phyloP scores from a whole-genome alignment of 2,888 invertebrate genomes.

The Schrankia costaestrigalis region DNA sequence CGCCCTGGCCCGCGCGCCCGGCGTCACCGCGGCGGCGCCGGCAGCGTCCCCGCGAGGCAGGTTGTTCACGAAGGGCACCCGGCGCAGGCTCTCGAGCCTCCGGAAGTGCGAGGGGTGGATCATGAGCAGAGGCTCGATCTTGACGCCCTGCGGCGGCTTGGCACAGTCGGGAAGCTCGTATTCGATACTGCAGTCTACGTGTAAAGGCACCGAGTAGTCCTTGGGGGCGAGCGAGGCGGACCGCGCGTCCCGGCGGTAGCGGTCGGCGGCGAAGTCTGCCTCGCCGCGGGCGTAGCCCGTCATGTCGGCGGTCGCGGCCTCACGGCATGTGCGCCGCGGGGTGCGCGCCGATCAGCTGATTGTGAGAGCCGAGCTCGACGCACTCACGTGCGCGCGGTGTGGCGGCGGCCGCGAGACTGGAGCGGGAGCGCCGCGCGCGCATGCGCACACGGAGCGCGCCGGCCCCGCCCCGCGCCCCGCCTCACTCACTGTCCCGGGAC shows the following conservation, averaged over 20 bases:
- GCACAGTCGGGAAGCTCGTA: conserved; percentile 94
- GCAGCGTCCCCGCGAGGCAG: conserved; percentile 82
- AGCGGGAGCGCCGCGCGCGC: conserved; percentile 45
- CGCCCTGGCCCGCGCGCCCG: conserved; percentile 37
- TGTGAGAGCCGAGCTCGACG: conserved; percentile 44
- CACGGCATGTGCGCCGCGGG: conserved; percentile 76
- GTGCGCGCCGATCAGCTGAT: conserved; percentile 75
- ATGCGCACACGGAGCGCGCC: conserved; percentile 52
- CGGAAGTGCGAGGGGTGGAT: conserved; percentile 94
- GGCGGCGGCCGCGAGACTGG: conserved; percentile 63
- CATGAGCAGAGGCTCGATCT: conserved; percentile 92
- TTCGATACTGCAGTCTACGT: conserved; percentile 95
- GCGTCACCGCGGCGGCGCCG: conserved; percentile 49
- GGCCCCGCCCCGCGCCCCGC: conserved; percentile 29
- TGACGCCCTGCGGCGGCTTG: conserved; percentile 90
- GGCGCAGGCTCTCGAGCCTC: conserved; percentile 90
- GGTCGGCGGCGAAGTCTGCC: conserved; percentile 71
- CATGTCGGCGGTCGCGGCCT: conserved; percentile 72
- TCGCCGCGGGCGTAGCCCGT: conserved; percentile 78
- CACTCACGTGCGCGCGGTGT: conserved; percentile 59
- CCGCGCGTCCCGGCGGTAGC: conserved; percentile 71
- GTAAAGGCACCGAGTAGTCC: conserved; percentile 92
- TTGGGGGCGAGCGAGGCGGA: conserved; percentile 82
- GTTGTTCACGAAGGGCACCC: conserved; percentile 92
- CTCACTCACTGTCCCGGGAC: conserved; percentile 18